These are phyloP conservation scores for Macrotis lagotis DNA, from an alignment of 2,113 vertebrate genomes.

Conservation along the genomic window DNA sequence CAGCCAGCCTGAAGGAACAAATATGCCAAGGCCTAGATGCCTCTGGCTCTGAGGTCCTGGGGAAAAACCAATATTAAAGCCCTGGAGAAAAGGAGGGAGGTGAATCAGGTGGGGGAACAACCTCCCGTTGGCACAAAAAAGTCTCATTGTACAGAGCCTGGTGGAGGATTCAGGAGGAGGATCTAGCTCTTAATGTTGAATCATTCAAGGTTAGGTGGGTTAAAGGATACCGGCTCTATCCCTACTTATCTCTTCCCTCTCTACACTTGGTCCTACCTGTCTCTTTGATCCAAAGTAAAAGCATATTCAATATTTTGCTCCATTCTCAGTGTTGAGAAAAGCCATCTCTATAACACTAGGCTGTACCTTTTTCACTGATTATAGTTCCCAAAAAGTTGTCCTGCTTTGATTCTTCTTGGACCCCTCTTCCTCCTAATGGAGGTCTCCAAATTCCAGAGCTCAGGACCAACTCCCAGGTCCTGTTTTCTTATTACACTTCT, in stretches of 20 bases:
- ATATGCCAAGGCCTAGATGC: background rate
- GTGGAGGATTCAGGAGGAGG: background rate
- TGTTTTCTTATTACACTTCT: too few relatives aligned
- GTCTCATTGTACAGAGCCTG: background rate
- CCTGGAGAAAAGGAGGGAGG: background rate
- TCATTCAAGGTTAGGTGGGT: too few relatives aligned
- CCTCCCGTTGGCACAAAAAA: background rate
- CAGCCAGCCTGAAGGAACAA: background rate
- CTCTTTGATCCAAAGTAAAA: too few relatives aligned
- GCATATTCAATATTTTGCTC: too few relatives aligned
- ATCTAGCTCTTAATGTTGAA: background rate
- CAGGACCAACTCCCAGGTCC: too few relatives aligned
- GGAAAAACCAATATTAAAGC: background rate
- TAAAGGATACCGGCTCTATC: background rate
- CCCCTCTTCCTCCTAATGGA: too few relatives aligned
- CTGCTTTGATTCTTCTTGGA: too few relatives aligned
- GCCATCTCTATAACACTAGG: too few relatives aligned
- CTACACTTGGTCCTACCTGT: background rate
- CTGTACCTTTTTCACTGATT: too few relatives aligned
- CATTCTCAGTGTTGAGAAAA: too few relatives aligned
- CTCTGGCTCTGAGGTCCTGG: background rate
- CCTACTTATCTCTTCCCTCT: background rate
- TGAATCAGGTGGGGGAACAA: background rate
- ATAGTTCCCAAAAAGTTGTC: background rate
- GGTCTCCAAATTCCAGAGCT: too few relatives aligned